A percentile compares a stretch with the other conserved stretches of the same genome.
Evolutionary conservation across 2,797 vertebrate species (phyloP).

Genomic region (Sebastes dallii): DNA sequence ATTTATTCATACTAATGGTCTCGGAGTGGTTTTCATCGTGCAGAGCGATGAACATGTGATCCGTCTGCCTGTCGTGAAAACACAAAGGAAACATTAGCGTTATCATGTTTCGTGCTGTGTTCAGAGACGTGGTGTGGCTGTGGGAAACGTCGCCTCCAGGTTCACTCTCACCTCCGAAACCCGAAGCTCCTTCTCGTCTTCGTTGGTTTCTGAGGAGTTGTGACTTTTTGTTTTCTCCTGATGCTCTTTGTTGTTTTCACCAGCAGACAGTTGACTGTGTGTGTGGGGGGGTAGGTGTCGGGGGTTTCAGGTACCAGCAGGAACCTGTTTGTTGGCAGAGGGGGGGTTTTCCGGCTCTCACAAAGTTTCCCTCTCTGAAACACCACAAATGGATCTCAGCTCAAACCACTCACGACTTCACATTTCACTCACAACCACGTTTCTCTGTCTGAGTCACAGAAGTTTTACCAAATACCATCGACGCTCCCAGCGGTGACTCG

Average conservation of each 20-base stretch:
- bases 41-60: neutral
- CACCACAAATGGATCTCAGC: neutral
- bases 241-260: slow-evolving; percentile 11
- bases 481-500: no score
- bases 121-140: neutral
- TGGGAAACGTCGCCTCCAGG: slow-evolving; percentile 37
- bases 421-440: no score
- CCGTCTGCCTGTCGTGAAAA: neutral
- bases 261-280: neutral
- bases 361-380: neutral
- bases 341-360: slow-evolving; percentile 14
- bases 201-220: neutral
- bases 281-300: neutral
- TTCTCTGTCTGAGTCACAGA: neutral
- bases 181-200: slow-evolving; percentile 22
- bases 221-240: slow-evolving; percentile 9
- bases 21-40: neutral
- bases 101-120: slow-evolving; percentile 7
- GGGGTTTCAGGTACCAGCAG: slow-evolving; percentile 27
- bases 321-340: slow-evolving; percentile 13
- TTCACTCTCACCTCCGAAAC: slow-evolving; percentile 43
- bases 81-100: neutral
- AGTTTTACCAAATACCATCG: neutral
- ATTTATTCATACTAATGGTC: neutral
- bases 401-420: neutral